These are phyloP conservation scores for Pteruthius melanotis DNA, from an alignment of 2,113 vertebrate genomes.

Conservation along the genomic window DNA sequence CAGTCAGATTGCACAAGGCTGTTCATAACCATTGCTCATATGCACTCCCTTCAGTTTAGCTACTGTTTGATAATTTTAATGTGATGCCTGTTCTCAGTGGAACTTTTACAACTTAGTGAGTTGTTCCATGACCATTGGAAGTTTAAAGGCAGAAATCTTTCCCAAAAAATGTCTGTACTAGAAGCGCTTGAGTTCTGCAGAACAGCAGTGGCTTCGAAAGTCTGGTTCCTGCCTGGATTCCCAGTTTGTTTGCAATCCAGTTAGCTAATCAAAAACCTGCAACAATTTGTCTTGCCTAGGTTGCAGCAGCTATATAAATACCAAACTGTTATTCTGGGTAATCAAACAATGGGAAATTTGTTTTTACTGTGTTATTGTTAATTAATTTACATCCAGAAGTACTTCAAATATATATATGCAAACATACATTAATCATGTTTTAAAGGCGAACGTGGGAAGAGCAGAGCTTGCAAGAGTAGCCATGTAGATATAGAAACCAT, in stretches of 20 bases:
- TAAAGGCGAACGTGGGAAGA: constrained; percentile 31
- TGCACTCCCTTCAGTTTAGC: fast-evolving
- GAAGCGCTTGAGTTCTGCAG: neutral
- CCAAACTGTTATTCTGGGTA: constrained; percentile 19
- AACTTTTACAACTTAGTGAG: neutral
- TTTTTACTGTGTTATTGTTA: constrained; percentile 55
- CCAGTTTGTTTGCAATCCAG: neutral
- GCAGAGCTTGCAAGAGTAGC: constrained; percentile 58
- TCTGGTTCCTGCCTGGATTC: neutral
- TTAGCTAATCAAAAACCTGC: neutral
- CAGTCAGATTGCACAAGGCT: neutral
- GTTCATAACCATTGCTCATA: neutral
- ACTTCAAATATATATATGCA: constrained; percentile 23
- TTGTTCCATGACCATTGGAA: neutral
- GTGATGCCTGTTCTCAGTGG: neutral
- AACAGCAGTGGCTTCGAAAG: neutral
- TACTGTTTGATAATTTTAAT: neutral
- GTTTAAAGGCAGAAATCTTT: neutral
- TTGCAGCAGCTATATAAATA: constrained; percentile 63
- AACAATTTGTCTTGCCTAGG: constrained; percentile 37
- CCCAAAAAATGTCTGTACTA: neutral
- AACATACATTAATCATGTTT: constrained; percentile 14
- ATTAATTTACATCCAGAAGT: constrained; percentile 64
- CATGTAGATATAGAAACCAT: constrained; percentile 66
- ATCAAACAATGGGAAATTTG: constrained; percentile 49